Percentiles rank a stretch among this genome's conserved stretches.
phyloP scores from a whole-genome alignment of 1,140 invertebrate species.

The Drosophila melanogaster region Release_6_plus_ISO1_MT NC_004354.4:5207501-5208000 shows the following conservation, averaged over 20 bases:
- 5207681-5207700: neutral
- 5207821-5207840: constrained; percentile 81
- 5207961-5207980: constrained; percentile 48
- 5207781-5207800: constrained; percentile 48
- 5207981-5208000: constrained; percentile 22
- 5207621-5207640: constrained; percentile 3
- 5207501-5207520: constrained; percentile 63
- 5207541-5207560: constrained; percentile 35
- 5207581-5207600: constrained; percentile 10
- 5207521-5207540: constrained; percentile 54
- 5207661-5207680: too few relatives aligned
- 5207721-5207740: constrained; percentile 33
- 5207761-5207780: constrained; percentile 24
- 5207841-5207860: constrained; percentile 80
- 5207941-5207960: constrained; percentile 41
- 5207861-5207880: constrained; percentile 39
- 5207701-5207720: neutral
- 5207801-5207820: constrained; percentile 82
- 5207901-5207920: neutral
- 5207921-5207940: constrained; percentile 32
- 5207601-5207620: constrained; percentile 38
- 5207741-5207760: constrained; percentile 59
- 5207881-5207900: neutral
- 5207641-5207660: neutral
- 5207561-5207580: neutral